A percentile compares a stretch with the other conserved stretches of the same genome.
These are phyloP conservation scores for Tricholauxania praeusta DNA, from an alignment of 2,888 invertebrate species.

Conservation along the genomic window DNA sequence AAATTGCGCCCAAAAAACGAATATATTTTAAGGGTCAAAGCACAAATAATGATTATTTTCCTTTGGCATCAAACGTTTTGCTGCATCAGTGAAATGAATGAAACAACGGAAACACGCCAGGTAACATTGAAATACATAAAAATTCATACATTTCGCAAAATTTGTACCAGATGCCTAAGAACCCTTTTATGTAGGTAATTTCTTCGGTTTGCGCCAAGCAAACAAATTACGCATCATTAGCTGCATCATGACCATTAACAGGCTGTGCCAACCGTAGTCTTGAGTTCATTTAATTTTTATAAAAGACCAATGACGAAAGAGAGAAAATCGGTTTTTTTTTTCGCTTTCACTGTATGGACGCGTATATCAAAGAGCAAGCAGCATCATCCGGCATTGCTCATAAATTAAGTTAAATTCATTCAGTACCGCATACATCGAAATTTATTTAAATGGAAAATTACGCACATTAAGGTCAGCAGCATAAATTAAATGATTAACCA, in stretches of 20 bases:
- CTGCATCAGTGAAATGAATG: too few relatives aligned
- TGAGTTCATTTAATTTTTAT: neutral
- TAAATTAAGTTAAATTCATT: constrained; percentile 12
- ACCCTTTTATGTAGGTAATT: too few relatives aligned
- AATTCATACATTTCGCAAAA: too few relatives aligned
- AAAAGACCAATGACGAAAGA: neutral
- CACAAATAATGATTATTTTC: too few relatives aligned
- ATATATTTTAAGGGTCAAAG: too few relatives aligned
- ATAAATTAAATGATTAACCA: constrained; percentile 62
- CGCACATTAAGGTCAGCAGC: constrained; percentile 43
- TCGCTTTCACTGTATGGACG: neutral
- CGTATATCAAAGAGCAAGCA: neutral
- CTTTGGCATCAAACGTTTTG: too few relatives aligned
- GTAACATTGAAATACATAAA: too few relatives aligned
- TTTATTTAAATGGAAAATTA: constrained; percentile 45
- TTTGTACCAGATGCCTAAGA: too few relatives aligned
- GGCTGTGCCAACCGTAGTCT: too few relatives aligned
- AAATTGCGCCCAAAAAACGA: too few relatives aligned
- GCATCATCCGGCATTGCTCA: neutral
- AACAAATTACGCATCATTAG: constrained; percentile 8
- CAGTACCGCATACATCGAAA: constrained; percentile 1
- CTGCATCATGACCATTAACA: neutral
- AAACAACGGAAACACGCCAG: too few relatives aligned
- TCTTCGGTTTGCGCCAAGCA: too few relatives aligned
- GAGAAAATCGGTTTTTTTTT: neutral